Evolutionary conservation across 2,113 vertebrate species (phyloP), one percentile per base, ranked within the genome.

Genomic region (Dinomys branickii): DNA sequence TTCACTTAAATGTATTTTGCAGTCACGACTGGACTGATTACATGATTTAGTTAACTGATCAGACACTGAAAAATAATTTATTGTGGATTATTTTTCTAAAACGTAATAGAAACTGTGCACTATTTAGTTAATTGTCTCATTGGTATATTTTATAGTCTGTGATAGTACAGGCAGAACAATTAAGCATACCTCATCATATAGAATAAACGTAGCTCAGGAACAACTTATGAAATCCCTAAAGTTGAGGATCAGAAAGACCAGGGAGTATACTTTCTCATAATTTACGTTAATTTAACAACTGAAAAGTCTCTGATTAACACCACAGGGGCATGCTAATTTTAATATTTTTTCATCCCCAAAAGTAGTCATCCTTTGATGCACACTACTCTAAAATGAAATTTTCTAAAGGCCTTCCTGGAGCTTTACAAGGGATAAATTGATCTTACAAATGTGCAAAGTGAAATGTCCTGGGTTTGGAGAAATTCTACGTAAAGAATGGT

Each of bases 241-340:
- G 69, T 54, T 85, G 73, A 93, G 81, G 94, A 85, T 90, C 30
- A 94, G 89, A 97, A 96, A 96, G 73, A 54, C 90, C 52, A 2
- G 81, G 88, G 71, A 94, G 97, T 95, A 44, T 86, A 63, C 94
- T 98, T 97, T 96, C 52, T 98, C n/a, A 96, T 81, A 97, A 98
- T 96, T 90, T 90, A 96, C 95, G 88, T 85, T 98, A 98, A 98
- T 98, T 97, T 92, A 95, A 93, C 88, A 97, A 88, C 65, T 71
- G 8, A 38, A 94, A 96, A 97, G 59, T 90, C 85, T 95, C 97
- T 98, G 97, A 98, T 98, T 98, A 98, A 97, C 97, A 95, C 97
- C 97, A 98, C 54, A 83, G 96, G 95, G 52, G 30, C 3, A 73
- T 94, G 85, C 88, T 98, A 82, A 98, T 97, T 92, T 92, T 96